These are phyloP conservation scores for Odontothrips loti DNA, from an alignment of 2,888 invertebrate species.

Conservation along the genomic window DNA sequence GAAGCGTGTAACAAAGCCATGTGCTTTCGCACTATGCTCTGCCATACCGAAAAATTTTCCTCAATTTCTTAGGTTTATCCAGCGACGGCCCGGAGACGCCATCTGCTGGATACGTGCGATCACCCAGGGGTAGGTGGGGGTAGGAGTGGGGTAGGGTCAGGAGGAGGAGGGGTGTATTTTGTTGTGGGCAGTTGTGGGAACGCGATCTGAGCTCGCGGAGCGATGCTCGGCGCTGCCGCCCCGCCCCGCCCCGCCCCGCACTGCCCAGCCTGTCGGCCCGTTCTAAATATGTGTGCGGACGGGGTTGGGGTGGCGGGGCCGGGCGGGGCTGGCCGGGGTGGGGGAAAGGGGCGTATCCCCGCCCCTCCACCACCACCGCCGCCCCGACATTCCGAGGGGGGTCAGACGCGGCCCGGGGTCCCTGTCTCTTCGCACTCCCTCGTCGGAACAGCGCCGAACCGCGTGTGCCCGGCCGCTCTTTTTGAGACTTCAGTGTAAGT, in stretches of 20 bases:
- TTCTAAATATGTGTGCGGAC: slow-evolving; percentile 21
- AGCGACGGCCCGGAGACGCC: background rate
- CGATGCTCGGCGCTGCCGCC: background rate
- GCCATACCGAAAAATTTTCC: too few relatives aligned
- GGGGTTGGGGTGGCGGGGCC: background rate
- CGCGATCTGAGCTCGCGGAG: background rate
- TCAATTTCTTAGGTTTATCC: too few relatives aligned
- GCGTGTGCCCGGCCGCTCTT: slow-evolving; percentile 15
- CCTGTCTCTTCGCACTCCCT: slow-evolving; percentile 16
- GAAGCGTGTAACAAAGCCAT: too few relatives aligned
- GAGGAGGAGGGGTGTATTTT: background rate
- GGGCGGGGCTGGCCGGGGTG: background rate
- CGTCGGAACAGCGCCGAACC: slow-evolving; percentile 18
- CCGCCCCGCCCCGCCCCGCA: background rate
- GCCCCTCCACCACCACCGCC: slow-evolving; percentile 9
- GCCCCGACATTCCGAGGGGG: slow-evolving; percentile 6
- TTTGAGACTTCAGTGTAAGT: slow-evolving; percentile 17
- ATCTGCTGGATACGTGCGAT: background rate
- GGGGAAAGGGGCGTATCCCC: background rate
- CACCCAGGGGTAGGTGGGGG: too few relatives aligned
- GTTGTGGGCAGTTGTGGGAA: slow-evolving; percentile 26
- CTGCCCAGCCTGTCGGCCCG: background rate
- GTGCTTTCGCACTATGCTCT: too few relatives aligned
- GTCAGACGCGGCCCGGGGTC: slow-evolving; percentile 7
- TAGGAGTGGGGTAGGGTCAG: background rate